Evolutionary conservation across 2,797 vertebrate genomes (phyloP), one percentile per base, ranked within the genome.

Genomic region (Argyrosomus regius): DNA sequence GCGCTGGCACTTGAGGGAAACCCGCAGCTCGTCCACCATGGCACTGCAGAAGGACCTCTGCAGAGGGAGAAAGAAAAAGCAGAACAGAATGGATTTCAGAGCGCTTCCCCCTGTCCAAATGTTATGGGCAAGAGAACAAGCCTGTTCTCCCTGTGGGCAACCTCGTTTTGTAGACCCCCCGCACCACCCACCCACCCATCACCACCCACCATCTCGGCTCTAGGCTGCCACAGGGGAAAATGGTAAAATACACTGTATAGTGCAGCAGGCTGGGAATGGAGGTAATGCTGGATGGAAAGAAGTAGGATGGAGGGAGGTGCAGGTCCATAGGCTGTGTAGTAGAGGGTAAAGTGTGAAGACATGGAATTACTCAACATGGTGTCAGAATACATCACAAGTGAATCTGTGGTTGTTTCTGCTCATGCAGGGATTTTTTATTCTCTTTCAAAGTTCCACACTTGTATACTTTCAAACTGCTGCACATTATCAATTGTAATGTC

Each of bases 21-120:
- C 97, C 81, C 97, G 96, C 89, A 99, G 93, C 88, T 99, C 98
- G 90, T 99, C 97, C 91, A 98, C 96, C 97, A 99, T 97, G 90
- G 98, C 98, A 57, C 97, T 99, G 96, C 98, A 99, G 95, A 99
- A 98, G 95, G 98, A 99, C 93, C 97, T 96, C 98, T 99, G 95
- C 28, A 77, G 78, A 78, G 45, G 26, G 2, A 82, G 54, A 81
- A 0, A 73, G 20, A 63, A 50, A 71, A 65, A 54, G 26, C 18
- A 63, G 20, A 82, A 76, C 28, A 80, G 54, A 68, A 46, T 39
- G n/a, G 46, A 54, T 75, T 90, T 88, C 49, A 87, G 80, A 70
- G 26, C 6, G 56, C 39, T 57, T 75, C 11, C 28, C 8, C 14
- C n/a, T 35, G 63, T 78, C 65, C 64, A 82, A 75, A 70, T 66